These are phyloP conservation scores for Drosophila paracracens DNA, from an alignment of 2,888 invertebrate genomes.

Conservation along the genomic window DNA sequence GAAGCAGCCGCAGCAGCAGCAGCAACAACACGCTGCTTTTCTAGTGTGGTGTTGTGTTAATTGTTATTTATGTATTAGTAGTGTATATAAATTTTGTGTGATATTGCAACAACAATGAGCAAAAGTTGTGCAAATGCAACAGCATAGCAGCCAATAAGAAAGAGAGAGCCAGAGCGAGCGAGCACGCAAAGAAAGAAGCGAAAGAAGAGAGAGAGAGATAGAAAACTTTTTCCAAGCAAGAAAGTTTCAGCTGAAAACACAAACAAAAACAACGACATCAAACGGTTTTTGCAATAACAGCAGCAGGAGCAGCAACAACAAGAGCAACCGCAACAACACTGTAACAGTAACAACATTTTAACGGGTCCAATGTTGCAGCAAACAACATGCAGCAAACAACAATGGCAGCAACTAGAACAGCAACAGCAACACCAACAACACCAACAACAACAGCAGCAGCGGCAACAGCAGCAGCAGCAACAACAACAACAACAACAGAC, in stretches of 20 bases:
- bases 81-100: conserved; percentile 70
- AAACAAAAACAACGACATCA: conserved; percentile 68
- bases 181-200: background rate
- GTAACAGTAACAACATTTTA: conserved; percentile 51
- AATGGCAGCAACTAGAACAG: conserved; percentile 57
- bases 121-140: conserved; percentile 51
- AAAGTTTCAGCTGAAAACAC: conserved; percentile 51
- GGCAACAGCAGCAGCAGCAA: conserved; percentile 14
- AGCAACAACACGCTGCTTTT: conserved; percentile 45
- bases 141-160: conserved; percentile 38
- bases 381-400: conserved; percentile 75
- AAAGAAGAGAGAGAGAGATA: background rate
- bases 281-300: conserved; percentile 67
- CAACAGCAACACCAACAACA: conserved; percentile 51
- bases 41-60: conserved; percentile 66
- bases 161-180: conserved; percentile 12
- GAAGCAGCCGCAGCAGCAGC: conserved; percentile 31
- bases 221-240: conserved; percentile 31
- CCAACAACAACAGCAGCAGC: conserved; percentile 24
- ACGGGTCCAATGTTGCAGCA: conserved; percentile 81
- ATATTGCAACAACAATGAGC: conserved; percentile 58
- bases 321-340: conserved; percentile 34
- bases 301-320: conserved; percentile 34
- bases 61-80: conserved; percentile 74
- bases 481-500: conserved; percentile 22